Evolutionary conservation across 2,113 vertebrate species (phyloP), one percentile per base, ranked within the genome.

Genomic region (Pomatorhinus ruficollis): DNA sequence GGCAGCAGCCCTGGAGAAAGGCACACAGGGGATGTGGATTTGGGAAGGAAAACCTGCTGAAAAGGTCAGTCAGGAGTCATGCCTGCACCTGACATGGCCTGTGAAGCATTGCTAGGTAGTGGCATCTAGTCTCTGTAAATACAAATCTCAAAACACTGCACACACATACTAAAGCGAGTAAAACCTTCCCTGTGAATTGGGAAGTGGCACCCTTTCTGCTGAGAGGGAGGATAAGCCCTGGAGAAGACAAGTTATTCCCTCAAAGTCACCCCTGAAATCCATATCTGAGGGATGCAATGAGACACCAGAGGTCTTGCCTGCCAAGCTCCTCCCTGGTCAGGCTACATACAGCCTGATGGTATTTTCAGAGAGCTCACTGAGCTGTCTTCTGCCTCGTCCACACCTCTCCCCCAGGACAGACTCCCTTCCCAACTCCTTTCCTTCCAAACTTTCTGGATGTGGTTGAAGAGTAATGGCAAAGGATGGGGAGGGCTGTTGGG

Each of bases 151-250:
- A 59, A 85, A 30, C n/a, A 28, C 31, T 5, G 23, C 49, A 18
- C 0, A 5, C 10, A 12, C 0, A 3, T 1, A 3, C 31, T 70
- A 22, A 68, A 83, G 47, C 0, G 3, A 83, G 40, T 12, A 22
- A 87, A 84, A 63, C 25, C 39, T 71, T 56, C 25, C 42, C 42
- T 40, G 31, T 39, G 84, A 86, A 50, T 4, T 23, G 42, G 25
- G 22, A 53, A 77, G 17, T 82, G 27, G 45, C 56, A 63, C 18
- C 13, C 31, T 64, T 91, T 47, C 57, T 68, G 19, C 66, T 49
- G 44, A 56, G 59, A 65, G 19, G 18, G 18, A 72, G 49, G 47
- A 33, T 30, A 33, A 84, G 15, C 33, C 31, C 33, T 42, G 24
- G 59, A 84, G 60, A 57, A 70, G 35, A 28, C 27, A 94, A 49